Base-by-base conservation (phyloP, 2,797 vertebrate genomes). In the Pelobates cultripes region DNA sequence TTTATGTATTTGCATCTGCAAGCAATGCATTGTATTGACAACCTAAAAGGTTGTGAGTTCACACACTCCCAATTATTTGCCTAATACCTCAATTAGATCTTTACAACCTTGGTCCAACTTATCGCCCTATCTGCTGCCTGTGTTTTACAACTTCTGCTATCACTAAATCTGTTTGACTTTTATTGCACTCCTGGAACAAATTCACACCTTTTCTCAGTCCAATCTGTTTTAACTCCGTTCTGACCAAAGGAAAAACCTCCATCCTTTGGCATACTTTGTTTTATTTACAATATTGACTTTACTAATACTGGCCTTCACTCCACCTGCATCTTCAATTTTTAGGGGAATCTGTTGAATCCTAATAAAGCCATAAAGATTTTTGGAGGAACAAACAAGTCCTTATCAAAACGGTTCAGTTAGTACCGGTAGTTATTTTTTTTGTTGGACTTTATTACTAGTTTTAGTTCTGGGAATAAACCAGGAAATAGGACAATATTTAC, bases 21-120 rank as follows among this genome's bases (percentile, higher is more conserved):
- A 66, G 42, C 15, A 45, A 45, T 4, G 40, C 70, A 70, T 44
- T 71, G 57, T 73, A 61, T 42, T 60, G 15, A 75, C 77, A 70
- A 12, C 75, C 57, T 53, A 63, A 70, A 71, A 84, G 82, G 81
- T 74, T 83, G 64, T 3, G 64, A 79, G 67, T 84, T 80, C 60
- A 76, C 82, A 83, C 81, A 79, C 71, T 78, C 14, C 73, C 63
- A 73, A 79, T 84, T 77, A 82, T 82, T 82, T 84, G 67, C 77
- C 55, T 83, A 83, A 83, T 84, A 69, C 82, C 82, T 79, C 82
- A 83, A 83, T 83, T 84, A 84, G 77, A 76, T 61, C 73, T 84
- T 84, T 84, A 84, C 42, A 76, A 76, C 82, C 73, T 71, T 71
- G 67, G 67, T 15, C 63, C 55, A 44, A 44, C 72, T 83, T 83